Evolutionary conservation across 2,113 vertebrate species (phyloP).

Genomic region (Psephotus haematonotus): DNA sequence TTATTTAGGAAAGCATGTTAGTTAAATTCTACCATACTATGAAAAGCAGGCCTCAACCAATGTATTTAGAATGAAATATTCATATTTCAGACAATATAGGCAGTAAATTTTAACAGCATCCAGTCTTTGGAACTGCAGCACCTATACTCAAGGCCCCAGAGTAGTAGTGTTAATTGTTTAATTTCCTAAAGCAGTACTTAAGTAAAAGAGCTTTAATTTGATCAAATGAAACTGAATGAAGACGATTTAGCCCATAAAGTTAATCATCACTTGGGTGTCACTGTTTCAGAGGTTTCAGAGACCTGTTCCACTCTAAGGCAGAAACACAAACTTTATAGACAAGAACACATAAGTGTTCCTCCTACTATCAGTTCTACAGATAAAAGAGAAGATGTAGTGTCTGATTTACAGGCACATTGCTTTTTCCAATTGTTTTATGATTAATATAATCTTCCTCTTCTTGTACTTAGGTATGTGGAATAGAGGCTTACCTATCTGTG

Average conservation of each 20-base stretch:
- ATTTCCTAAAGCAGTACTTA: not conserved
- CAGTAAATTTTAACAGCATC: conserved; percentile 45
- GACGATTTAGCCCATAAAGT: conserved; percentile 10
- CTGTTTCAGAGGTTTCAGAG: not conserved
- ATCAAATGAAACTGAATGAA: conserved; percentile 46
- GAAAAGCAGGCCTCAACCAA: not conserved
- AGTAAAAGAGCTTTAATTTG: conserved; percentile 33
- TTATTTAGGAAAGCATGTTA: conserved; percentile 28
- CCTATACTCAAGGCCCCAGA: not conserved
- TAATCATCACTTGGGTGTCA: not conserved
- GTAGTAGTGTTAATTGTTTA: not conserved
- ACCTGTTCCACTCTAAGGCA: not conserved
- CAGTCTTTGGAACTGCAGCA: not conserved
- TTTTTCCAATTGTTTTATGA: conserved; percentile 33
- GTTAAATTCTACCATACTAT: conserved; percentile 47
- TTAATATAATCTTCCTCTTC: conserved; percentile 45
- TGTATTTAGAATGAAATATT: conserved; percentile 60
- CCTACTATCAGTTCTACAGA: not conserved
- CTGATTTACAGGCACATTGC: not conserved
- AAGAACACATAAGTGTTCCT: not conserved
- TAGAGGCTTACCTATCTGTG: not conserved
- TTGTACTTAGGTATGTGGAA: not conserved
- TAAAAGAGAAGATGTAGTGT: not conserved
- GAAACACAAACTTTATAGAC: not conserved
- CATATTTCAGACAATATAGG: conserved; percentile 7